These are phyloP conservation scores for Brevipalpus yothersi DNA, from an alignment of 1,140 invertebrate species.

Conservation along the genomic window DNA sequence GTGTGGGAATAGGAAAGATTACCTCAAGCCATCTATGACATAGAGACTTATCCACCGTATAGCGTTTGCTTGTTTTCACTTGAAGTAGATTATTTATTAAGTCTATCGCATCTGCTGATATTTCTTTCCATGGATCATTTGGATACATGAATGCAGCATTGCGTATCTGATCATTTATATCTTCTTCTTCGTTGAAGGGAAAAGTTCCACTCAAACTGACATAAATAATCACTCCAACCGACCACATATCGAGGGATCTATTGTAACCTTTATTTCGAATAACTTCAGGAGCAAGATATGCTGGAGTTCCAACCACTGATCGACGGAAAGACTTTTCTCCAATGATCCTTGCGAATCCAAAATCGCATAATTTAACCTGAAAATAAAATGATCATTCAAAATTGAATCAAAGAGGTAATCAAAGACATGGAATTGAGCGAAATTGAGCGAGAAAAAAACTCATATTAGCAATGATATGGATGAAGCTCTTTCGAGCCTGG, in stretches of 20 bases:
- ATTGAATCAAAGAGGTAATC: not conserved
- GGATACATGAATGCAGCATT: slow-evolving; percentile 99
- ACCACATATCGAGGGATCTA: slow-evolving; percentile 97
- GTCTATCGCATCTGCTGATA: slow-evolving; percentile 89
- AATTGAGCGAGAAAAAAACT: not conserved
- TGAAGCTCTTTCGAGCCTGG: no score
- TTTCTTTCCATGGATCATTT: slow-evolving; percentile 89
- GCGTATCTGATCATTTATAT: slow-evolving; percentile 97
- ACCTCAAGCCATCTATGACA: slow-evolving; percentile 80
- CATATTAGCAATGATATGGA: no score
- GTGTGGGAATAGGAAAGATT: slow-evolving; percentile 9
- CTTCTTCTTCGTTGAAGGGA: slow-evolving; percentile 98
- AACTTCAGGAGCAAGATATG: slow-evolving; percentile 91
- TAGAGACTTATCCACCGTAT: slow-evolving; percentile 86
- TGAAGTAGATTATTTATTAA: slow-evolving; percentile 91
- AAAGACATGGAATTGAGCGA: not conserved
- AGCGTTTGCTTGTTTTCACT: slow-evolving; percentile 91
- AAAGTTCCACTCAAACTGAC: slow-evolving; percentile 88
- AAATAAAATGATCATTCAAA: slow-evolving; percentile 3
- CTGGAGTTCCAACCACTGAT: slow-evolving; percentile 93
- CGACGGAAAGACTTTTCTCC: slow-evolving; percentile 91
- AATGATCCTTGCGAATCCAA: slow-evolving; percentile 93
- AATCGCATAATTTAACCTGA: slow-evolving; percentile 86
- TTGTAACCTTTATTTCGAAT: slow-evolving; percentile 96
- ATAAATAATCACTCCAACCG: slow-evolving; percentile 93